Percentiles rank a stretch among this genome's conserved stretches.
Conservation (phyloP, 2,888 invertebrate species). For the Pediacus dermestoides region DNA sequence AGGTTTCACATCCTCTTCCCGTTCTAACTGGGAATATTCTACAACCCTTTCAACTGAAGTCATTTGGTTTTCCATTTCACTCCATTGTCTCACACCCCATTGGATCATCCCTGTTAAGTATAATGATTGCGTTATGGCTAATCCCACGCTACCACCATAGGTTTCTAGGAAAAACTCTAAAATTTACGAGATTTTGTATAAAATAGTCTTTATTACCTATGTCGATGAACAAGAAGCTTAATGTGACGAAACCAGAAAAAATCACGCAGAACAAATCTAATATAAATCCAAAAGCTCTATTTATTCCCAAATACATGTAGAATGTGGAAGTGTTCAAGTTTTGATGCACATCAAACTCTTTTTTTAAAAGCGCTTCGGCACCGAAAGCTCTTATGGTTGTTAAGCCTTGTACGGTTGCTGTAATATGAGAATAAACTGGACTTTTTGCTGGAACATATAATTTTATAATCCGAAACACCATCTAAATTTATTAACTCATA, state of each 20-base stretch:
- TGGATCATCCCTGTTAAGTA: too few species aligned
- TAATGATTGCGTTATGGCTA: slow-evolving; percentile 79
- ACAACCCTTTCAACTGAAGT: too few species aligned
- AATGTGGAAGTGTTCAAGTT: slow-evolving; percentile 63
- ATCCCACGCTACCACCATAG: slow-evolving; percentile 70
- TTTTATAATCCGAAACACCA: neutral
- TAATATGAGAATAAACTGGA: too few species aligned
- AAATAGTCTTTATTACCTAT: too few species aligned
- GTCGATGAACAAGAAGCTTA: slow-evolving; percentile 49
- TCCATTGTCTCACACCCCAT: slow-evolving; percentile 74
- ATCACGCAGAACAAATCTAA: slow-evolving; percentile 60
- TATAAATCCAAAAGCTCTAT: slow-evolving; percentile 61
- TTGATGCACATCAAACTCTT: too few species aligned
- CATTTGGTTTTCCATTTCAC: slow-evolving; percentile 82
- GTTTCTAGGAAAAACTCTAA: too few species aligned
- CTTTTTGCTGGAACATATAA: slow-evolving; percentile 61
- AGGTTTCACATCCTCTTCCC: too few species aligned
- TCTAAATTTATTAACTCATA: slow-evolving; percentile 42
- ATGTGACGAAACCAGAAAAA: slow-evolving; percentile 58
- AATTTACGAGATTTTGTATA: too few species aligned
- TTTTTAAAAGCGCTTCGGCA: slow-evolving; percentile 60
- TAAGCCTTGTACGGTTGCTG: slow-evolving; percentile 71
- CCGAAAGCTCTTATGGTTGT: slow-evolving; percentile 74
- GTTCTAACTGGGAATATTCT: too few species aligned
- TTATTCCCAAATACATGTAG: slow-evolving; percentile 60